phyloP scores from a whole-genome alignment of 2,888 invertebrate genomes.

The Pandemis cinnamomeana region DNA sequence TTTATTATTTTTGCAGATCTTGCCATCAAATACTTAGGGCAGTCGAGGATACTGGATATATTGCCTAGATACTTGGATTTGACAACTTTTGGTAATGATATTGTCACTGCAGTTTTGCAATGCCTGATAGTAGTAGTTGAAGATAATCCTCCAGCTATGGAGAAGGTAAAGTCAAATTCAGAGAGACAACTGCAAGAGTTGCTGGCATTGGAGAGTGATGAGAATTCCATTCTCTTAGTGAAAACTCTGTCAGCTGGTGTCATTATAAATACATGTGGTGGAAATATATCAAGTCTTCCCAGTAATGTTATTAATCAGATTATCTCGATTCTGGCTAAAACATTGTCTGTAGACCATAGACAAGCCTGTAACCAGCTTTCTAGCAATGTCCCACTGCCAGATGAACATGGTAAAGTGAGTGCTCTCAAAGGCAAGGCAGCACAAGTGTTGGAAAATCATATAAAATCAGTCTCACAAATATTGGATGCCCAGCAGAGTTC shows the following conservation, averaged over 20 bases:
- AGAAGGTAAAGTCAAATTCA: slow-evolving; percentile 79
- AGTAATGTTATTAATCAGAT: slow-evolving; percentile 77
- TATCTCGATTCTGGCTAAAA: slow-evolving; percentile 77
- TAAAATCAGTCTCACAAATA: slow-evolving; percentile 80
- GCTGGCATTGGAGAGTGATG: slow-evolving; percentile 68
- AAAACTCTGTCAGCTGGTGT: slow-evolving; percentile 85
- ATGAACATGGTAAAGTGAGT: slow-evolving; percentile 60
- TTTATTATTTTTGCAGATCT: slow-evolving; percentile 68
- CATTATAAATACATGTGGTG: slow-evolving; percentile 80
- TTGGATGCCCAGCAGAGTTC: slow-evolving; percentile 88
- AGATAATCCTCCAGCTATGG: slow-evolving; percentile 86
- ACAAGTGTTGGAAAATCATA: slow-evolving; percentile 73
- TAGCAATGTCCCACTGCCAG: slow-evolving; percentile 74
- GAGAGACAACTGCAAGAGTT: slow-evolving; percentile 73
- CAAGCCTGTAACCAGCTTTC: slow-evolving; percentile 76
- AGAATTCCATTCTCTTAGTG: slow-evolving; percentile 76
- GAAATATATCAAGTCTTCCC: slow-evolving; percentile 71
- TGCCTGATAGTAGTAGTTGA: slow-evolving; percentile 89
- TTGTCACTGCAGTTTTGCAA: slow-evolving; percentile 85
- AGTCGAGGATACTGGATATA: slow-evolving; percentile 85
- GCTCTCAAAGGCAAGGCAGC: slow-evolving; percentile 69
- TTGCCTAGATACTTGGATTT: slow-evolving; percentile 86
- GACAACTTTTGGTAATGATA: slow-evolving; percentile 82
- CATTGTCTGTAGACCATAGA: slow-evolving; percentile 83
- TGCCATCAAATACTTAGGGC: slow-evolving; percentile 87